Percentiles rank a stretch among this genome's conserved stretches.
phyloP scores from a whole-genome alignment of 2,113 vertebrate species.

The Maylandia zebra region DNA sequence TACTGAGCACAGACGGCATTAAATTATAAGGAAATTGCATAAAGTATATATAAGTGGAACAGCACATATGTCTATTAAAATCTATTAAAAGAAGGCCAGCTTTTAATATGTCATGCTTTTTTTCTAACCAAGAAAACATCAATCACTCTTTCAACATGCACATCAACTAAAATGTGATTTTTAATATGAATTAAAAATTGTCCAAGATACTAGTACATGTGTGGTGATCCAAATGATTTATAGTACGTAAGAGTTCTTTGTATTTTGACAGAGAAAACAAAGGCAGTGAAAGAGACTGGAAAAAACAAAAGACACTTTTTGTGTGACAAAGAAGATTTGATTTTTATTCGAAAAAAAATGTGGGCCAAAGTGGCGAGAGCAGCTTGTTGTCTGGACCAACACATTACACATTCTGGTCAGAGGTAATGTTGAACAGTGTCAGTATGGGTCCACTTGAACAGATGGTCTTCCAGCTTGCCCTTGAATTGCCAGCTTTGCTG shows the following conservation, averaged over 20 bases:
- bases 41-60: not conserved
- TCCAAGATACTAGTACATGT: not conserved
- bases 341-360: not conserved
- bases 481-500: slow-evolving; percentile 37
- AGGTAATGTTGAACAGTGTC: not conserved
- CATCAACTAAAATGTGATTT: not conserved
- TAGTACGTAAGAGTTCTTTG: not conserved
- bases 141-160: not conserved
- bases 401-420: slow-evolving; percentile 41
- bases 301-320: not conserved
- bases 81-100: fast-evolving
- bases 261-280: not conserved
- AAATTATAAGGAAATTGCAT: not conserved
- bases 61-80: not conserved
- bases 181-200: not conserved
- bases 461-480: slow-evolving; percentile 52
- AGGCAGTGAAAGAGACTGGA: not conserved
- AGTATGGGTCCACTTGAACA: slow-evolving; percentile 34
- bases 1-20: not conserved
- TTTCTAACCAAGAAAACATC: not conserved
- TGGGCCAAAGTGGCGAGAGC: not conserved
- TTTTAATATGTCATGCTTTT: not conserved
- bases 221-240: not conserved
- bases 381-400: not conserved
- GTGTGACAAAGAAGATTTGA: not conserved